A percentile compares a stretch with the other conserved stretches of the same genome.
phyloP scores from a whole-genome alignment of 2,113 vertebrate genomes.

The Alouatta palliata region DNA sequence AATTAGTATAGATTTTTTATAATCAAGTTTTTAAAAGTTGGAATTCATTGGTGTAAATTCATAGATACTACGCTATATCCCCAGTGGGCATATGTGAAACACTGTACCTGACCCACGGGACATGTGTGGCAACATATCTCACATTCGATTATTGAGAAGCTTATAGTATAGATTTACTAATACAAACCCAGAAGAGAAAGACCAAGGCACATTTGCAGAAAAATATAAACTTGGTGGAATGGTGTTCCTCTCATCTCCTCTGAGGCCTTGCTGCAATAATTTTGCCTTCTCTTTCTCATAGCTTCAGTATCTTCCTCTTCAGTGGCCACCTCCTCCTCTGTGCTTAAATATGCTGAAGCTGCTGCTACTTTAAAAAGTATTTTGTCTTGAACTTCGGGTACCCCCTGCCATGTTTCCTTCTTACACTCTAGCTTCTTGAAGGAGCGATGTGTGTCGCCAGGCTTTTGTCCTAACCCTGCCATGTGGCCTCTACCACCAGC shows the following conservation, averaged over 20 bases:
- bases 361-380: not conserved
- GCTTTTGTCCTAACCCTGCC: not conserved
- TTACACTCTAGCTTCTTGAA: not conserved
- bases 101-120: not conserved
- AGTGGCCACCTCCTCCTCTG: not conserved
- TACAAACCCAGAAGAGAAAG: not conserved
- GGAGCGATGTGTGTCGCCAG: not conserved
- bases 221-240: not conserved
- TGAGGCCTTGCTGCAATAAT: not conserved
- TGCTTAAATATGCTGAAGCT: not conserved
- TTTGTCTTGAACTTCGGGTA: not conserved
- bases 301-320: not conserved
- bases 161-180: not conserved
- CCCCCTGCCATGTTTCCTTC: not conserved
- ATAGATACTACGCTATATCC: not conserved
- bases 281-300: not conserved
- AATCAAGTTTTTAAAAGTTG: not conserved
- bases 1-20: not conserved
- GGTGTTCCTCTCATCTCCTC: not conserved
- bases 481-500: not conserved
- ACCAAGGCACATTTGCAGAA: not conserved
- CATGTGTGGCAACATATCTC: not conserved
- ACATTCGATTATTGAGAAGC: not conserved
- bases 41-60: constrained; percentile 27
- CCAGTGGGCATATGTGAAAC: not conserved